Evolutionary conservation across 2,797 vertebrate genomes (phyloP).

Genomic region (Coracias cyanogaster): DNA sequence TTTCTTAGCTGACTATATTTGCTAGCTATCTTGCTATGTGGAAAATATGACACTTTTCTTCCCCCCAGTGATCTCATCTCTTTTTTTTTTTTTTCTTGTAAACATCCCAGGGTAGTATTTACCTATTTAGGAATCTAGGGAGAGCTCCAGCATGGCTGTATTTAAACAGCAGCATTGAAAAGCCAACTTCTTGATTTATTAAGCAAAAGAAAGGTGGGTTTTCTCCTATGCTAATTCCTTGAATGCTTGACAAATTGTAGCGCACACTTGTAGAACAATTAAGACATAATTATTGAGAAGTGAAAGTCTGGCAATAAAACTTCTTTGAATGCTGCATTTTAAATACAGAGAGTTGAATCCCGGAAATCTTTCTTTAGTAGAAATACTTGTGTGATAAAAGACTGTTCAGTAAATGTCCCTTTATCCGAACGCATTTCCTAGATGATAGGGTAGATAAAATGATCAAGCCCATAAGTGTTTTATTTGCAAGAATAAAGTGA

Average conservation of each 20-base stretch:
- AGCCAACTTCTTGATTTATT: neutral
- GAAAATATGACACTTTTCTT: neutral
- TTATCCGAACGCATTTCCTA: slow-evolving; percentile 37
- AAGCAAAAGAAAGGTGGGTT: neutral
- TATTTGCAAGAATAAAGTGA: slow-evolving; percentile 5
- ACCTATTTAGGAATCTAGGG: neutral
- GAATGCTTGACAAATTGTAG: neutral
- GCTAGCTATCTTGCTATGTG: neutral
- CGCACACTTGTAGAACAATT: slow-evolving; percentile 5
- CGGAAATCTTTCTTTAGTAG: slow-evolving; percentile 15
- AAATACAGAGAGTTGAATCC: slow-evolving; percentile 23
- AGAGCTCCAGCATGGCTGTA: neutral
- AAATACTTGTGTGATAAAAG: slow-evolving; percentile 54
- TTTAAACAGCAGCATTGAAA: neutral
- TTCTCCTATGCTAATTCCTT: neutral
- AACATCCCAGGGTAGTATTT: neutral
- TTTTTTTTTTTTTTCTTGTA: neutral
- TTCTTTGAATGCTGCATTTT: slow-evolving; percentile 61
- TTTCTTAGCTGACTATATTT: neutral
- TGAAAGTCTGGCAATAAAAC: slow-evolving; percentile 34
- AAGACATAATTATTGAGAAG: slow-evolving; percentile 35
- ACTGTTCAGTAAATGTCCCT: slow-evolving; percentile 2
- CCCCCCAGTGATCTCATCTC: neutral
- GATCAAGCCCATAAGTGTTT: neutral
- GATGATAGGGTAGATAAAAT: slow-evolving; percentile 47